These are phyloP conservation scores for Hylyphantes graminicola DNA, from an alignment of 1,140 invertebrate genomes.

Conservation along the genomic window DNA sequence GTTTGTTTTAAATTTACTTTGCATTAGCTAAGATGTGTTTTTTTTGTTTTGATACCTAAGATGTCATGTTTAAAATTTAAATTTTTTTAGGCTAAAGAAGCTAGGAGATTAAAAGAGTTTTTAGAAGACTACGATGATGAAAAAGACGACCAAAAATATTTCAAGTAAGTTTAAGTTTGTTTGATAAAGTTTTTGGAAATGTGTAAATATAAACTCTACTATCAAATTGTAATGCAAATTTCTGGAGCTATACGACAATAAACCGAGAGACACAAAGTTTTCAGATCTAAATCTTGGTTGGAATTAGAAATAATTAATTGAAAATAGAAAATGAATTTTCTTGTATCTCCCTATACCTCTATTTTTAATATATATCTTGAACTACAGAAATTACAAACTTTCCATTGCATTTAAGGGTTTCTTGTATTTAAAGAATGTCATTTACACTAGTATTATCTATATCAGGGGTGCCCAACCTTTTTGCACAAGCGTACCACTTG, in stretches of 20 bases:
- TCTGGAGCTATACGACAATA: too few species aligned
- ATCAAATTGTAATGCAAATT: too few species aligned
- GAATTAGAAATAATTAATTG: neutral
- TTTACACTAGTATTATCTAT: too few species aligned
- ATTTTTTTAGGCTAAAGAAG: conserved; percentile 79
- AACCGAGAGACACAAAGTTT: too few species aligned
- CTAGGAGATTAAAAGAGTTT: conserved; percentile 94
- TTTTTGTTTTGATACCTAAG: neutral
- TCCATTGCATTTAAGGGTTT: too few species aligned
- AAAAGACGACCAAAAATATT: conserved; percentile 87
- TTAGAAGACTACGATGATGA: conserved; percentile 99
- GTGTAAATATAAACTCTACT: too few species aligned
- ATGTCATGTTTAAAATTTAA: neutral
- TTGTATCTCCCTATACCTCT: too few species aligned
- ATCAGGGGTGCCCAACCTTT: too few species aligned
- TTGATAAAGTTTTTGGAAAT: neutral
- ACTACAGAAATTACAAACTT: too few species aligned
- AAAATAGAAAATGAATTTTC: neutral
- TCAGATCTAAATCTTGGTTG: too few species aligned
- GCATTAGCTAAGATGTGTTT: neutral
- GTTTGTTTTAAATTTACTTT: conserved; percentile 11
- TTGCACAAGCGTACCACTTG: too few species aligned
- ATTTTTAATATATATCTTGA: neutral
- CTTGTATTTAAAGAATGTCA: too few species aligned
- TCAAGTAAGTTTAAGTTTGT: conserved; percentile 55